Percentiles rank a stretch among this genome's conserved stretches.
These are phyloP conservation scores for Psittacula cyanocephala DNA, from an alignment of 2,113 vertebrate genomes.

Conservation along the genomic window DNA sequence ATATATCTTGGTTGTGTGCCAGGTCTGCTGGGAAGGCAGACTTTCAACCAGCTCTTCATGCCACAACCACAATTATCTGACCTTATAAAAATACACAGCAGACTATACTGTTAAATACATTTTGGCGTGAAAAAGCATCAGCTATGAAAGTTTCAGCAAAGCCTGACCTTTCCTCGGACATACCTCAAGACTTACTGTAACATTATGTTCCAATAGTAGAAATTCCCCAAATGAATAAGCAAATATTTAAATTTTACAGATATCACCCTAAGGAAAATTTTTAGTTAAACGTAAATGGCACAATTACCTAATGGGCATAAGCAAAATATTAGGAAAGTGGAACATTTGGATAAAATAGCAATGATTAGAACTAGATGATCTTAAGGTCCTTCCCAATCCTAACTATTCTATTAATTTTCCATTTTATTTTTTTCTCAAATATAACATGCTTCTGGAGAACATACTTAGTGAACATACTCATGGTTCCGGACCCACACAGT, in stretches of 20 bases:
- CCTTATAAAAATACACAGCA: not conserved
- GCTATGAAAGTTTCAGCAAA: not conserved
- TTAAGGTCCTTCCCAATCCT: too few species aligned
- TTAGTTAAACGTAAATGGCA: constrained; percentile 19
- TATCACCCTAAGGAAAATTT: constrained; percentile 37
- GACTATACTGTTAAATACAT: not conserved
- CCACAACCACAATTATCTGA: not conserved
- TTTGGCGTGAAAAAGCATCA: not conserved
- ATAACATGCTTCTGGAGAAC: constrained; percentile 69
- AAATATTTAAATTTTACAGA: constrained; percentile 59
- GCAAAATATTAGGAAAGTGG: constrained; percentile 61
- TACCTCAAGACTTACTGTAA: constrained; percentile 17
- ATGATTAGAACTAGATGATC: not conserved
- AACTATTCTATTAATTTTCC: constrained; percentile 49
- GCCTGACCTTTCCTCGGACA: constrained; percentile 42
- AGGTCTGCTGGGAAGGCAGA: constrained; percentile 35
- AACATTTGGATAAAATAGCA: constrained; percentile 69
- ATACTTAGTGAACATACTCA: constrained; percentile 70
- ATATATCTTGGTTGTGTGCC: not conserved
- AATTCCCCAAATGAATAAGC: not conserved
- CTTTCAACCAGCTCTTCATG: not conserved
- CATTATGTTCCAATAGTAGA: constrained; percentile 33
- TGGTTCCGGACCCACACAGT: constrained; percentile 75
- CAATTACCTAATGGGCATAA: constrained; percentile 49
- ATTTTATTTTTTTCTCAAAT: constrained; percentile 48